Percentiles rank a stretch among this genome's conserved stretches.
Conservation (phyloP, 2,888 invertebrate genomes). For the Synanthedon myopaeformis region DNA sequence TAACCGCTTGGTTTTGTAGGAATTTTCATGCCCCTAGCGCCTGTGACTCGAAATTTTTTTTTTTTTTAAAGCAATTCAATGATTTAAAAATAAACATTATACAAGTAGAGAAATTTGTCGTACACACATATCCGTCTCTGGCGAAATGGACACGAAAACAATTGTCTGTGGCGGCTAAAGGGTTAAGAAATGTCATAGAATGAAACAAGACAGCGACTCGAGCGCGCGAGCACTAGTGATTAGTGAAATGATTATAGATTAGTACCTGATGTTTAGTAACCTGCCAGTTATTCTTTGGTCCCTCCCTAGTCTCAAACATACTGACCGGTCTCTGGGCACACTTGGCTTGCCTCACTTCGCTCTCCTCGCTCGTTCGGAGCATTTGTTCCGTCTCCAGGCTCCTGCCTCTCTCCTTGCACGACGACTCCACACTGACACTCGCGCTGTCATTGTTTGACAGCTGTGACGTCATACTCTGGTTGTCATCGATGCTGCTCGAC, state of each 20-base stretch:
- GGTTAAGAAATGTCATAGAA: no score
- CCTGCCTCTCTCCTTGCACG: conserved; percentile 46
- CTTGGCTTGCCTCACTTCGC: conserved; percentile 54
- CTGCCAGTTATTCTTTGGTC: conserved; percentile 72
- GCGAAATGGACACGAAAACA: no score
- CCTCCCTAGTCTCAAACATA: conserved; percentile 89
- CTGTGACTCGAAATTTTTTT: no score
- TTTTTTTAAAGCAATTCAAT: no score
- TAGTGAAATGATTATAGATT: conserved; percentile 48
- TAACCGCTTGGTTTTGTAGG: no score
- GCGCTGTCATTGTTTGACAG: conserved; percentile 44
- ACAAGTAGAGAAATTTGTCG: no score
- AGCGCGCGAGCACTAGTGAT: conserved; percentile 9
- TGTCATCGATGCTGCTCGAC: conserved; percentile 52
- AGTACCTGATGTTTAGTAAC: conserved; percentile 72
- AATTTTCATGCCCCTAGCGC: no score
- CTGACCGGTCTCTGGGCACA: conserved; percentile 81
- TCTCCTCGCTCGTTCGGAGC: conserved; percentile 56
- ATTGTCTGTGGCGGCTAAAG: no score
- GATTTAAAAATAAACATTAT: no score
- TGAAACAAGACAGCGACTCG: no score
- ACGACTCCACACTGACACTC: conserved; percentile 24
- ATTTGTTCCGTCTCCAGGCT: conserved; percentile 51
- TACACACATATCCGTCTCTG: no score
- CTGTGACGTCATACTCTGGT: conserved; percentile 50